phyloP scores from a whole-genome alignment of 2,888 invertebrate species.

The Chymomyza caudatula region DNA sequence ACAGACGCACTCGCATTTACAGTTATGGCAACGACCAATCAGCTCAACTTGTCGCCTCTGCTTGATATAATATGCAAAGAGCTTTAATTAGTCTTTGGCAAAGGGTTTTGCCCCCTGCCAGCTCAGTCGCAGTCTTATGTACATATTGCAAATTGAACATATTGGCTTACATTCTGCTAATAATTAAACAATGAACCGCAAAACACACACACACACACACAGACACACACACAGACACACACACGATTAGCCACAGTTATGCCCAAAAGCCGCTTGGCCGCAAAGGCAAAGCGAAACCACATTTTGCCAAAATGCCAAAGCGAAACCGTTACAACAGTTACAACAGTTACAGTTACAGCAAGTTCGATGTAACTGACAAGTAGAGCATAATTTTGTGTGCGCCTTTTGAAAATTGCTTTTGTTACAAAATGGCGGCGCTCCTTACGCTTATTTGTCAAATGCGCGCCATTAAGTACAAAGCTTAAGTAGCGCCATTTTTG shows the following conservation, averaged over 20 bases:
- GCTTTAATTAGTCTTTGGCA: conserved; percentile 57
- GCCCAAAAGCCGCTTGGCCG: conserved; percentile 30
- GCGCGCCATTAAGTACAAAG: conserved; percentile 39
- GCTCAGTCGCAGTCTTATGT: too few relatives aligned
- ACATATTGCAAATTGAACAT: conserved; percentile 6
- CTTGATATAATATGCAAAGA: conserved; percentile 64
- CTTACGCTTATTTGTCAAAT: conserved; percentile 6
- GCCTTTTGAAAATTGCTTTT: not conserved
- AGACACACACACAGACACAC: too few relatives aligned
- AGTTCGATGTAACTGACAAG: not conserved
- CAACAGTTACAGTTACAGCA: too few relatives aligned
- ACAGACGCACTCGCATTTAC: conserved; percentile 26
- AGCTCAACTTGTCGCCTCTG: not conserved
- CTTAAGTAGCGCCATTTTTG: not conserved
- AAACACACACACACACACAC: too few relatives aligned
- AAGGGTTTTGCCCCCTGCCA: not conserved
- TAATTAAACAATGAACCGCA: conserved; percentile 60
- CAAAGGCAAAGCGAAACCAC: conserved; percentile 46
- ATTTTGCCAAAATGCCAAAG: conserved; percentile 23
- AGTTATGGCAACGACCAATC: too few relatives aligned
- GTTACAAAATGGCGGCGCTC: not conserved
- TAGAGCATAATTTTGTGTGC: not conserved
- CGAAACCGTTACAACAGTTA: too few relatives aligned
- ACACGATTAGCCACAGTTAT: conserved; percentile 55
- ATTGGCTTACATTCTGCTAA: conserved; percentile 19